A percentile compares a stretch with the other conserved stretches of the same genome.
Conservation (phyloP, 2,888 invertebrate species). For the Dynastes maya region DNA sequence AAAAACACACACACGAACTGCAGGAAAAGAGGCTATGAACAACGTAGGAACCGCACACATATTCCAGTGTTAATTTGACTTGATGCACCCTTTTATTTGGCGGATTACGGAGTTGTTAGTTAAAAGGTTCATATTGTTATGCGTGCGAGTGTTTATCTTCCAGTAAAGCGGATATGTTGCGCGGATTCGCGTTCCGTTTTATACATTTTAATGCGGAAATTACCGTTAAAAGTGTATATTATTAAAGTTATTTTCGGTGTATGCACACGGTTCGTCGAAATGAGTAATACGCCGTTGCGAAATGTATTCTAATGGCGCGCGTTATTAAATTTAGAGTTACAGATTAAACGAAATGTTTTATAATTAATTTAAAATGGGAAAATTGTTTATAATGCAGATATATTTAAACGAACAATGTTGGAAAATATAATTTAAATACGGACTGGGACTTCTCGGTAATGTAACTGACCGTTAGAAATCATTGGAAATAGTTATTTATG, state of each 20-base stretch:
- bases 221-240: slow-evolving; percentile 40
- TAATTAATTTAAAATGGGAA: background rate
- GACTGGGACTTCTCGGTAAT: no score
- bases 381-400: background rate
- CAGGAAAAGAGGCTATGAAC: background rate
- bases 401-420: background rate
- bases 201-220: slow-evolving; percentile 44
- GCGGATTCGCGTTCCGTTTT: slow-evolving; percentile 17
- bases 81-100: slow-evolving; percentile 46
- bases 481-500: no score
- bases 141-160: slow-evolving; percentile 41
- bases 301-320: background rate
- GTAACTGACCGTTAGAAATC: no score
- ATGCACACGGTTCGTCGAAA: background rate
- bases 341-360: background rate
- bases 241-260: slow-evolving; percentile 29
- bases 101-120: slow-evolving; percentile 46
- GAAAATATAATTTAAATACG: no score
- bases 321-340: background rate
- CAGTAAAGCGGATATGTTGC: slow-evolving; percentile 41
- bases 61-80: slow-evolving; percentile 41
- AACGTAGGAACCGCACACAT: background rate
- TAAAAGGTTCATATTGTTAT: slow-evolving; percentile 47
- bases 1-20: slow-evolving; percentile 24
- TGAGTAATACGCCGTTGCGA: background rate